A percentile compares a stretch with the other conserved stretches of the same genome.
phyloP scores from a whole-genome alignment of 2,113 vertebrate species.

The Ginglymostoma cirratum region DNA sequence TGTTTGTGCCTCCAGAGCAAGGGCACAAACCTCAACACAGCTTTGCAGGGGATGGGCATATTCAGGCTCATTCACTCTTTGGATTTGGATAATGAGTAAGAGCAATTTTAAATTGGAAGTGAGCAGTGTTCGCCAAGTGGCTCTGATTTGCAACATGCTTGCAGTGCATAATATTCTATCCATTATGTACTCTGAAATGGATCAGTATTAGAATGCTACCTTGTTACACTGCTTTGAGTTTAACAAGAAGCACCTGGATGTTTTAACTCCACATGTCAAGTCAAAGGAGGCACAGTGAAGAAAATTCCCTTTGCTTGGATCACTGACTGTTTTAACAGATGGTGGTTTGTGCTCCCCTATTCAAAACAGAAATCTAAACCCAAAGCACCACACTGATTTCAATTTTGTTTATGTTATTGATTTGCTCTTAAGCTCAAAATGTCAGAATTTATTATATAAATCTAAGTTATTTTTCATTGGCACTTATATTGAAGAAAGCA shows the following conservation, averaged over 20 bases:
- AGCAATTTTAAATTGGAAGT: not conserved
- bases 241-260: not conserved
- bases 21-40: not conserved
- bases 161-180: not conserved
- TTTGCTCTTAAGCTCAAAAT: not conserved
- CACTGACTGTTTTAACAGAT: not conserved
- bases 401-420: not conserved
- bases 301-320: not conserved
- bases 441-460: not conserved
- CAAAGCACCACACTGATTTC: not conserved
- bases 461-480: too few relatives aligned
- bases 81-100: not conserved
- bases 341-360: not conserved
- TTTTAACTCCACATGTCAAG: not conserved
- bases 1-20: not conserved
- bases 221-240: not conserved
- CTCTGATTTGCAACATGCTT: not conserved
- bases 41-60: not conserved
- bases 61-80: too few relatives aligned
- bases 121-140: not conserved
- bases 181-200: not conserved
- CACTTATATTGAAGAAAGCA: not conserved
- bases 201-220: not conserved
- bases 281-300: not conserved
- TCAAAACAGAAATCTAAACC: not conserved